Percentiles rank a stretch among this genome's conserved stretches.
phyloP scores from a whole-genome alignment of 1,140 invertebrate species.

The Wasmannia auropunctata region DNA sequence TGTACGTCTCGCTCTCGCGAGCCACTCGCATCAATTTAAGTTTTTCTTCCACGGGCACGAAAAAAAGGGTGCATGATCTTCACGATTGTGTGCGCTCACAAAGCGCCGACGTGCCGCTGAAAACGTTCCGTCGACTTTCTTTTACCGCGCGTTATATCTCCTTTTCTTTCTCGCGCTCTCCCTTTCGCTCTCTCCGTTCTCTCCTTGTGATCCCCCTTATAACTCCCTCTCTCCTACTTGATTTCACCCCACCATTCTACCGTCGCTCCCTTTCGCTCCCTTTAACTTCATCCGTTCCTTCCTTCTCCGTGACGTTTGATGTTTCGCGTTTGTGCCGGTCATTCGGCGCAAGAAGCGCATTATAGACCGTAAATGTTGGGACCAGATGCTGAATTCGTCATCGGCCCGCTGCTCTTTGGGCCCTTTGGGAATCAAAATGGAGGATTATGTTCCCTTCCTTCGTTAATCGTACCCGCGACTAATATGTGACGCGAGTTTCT shows the following conservation, averaged over 20 bases:
- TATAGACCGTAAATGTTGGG: constrained; percentile 81
- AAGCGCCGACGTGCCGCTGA: constrained; percentile 82
- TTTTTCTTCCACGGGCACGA: constrained; percentile 75
- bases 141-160: constrained; percentile 68
- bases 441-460: constrained; percentile 36
- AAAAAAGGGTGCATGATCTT: constrained; percentile 81
- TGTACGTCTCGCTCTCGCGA: constrained; percentile 63
- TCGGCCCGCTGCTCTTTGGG: constrained; percentile 31
- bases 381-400: constrained; percentile 73
- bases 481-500: constrained; percentile 18
- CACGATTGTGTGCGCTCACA: constrained; percentile 81
- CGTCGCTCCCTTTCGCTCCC: constrained; percentile 48
- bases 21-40: constrained; percentile 82
- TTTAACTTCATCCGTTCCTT: constrained; percentile 61
- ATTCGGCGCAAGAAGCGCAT: constrained; percentile 78
- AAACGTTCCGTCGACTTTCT: constrained; percentile 77
- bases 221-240: constrained; percentile 62
- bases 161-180: constrained; percentile 44
- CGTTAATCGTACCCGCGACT: constrained; percentile 64
- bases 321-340: constrained; percentile 76
- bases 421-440: constrained; percentile 56
- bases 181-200: constrained; percentile 40
- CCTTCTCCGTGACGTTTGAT: constrained; percentile 78
- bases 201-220: constrained; percentile 63
- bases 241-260: constrained; percentile 58